Base-by-base conservation (phyloP, 1,140 invertebrate genomes). In the Bombus difficillimus region DNA sequence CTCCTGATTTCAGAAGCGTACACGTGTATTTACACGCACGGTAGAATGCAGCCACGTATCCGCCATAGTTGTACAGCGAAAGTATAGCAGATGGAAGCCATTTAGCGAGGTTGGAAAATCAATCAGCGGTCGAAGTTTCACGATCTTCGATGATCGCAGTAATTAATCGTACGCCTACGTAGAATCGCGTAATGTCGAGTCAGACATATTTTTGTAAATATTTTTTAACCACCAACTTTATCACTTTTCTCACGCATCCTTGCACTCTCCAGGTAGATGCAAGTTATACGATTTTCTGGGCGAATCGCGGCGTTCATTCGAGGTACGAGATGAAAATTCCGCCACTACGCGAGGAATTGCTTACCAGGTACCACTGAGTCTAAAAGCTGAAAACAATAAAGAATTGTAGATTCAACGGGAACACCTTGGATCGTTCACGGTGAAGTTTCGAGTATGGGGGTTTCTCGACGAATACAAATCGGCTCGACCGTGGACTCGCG, bases 401-500 rank as follows among this genome's bases (percentile, higher is more conserved):
- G 69, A 71, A 89, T 83, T 71, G 64, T 72, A 72, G 53, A 89
- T 90, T 87, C 81, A 69, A 84, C 32, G 81, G 66, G 62, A 82
- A 71, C 53, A 64, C 72, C 10, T 47, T 77, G 47, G 81, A 84
- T 78, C 74, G 72, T 82, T 78, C 34, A 59, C 39, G 72, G 12
- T 15, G 18, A 66, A 89, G 57, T 81, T 81, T 74, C 77, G 68
- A 57, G 68, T n/a, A 74, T 68, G 39, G 84, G 83, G 76, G 72
- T 88, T 82, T 75, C 83, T 69, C 76, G 59, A 69, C 34, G 89
- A 90, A 90, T 90, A 90, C 89, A 90, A 90, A 90, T 90, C 79
- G 88, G 68, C 86, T 72, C 89, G 82, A 78, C 72, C 88, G 47
- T 77, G 76, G 71, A 66, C 41, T 69, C 43, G 71, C 25, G 34